phyloP scores from a whole-genome alignment of 2,888 invertebrate species.

The Nycteola revayana region DNA sequence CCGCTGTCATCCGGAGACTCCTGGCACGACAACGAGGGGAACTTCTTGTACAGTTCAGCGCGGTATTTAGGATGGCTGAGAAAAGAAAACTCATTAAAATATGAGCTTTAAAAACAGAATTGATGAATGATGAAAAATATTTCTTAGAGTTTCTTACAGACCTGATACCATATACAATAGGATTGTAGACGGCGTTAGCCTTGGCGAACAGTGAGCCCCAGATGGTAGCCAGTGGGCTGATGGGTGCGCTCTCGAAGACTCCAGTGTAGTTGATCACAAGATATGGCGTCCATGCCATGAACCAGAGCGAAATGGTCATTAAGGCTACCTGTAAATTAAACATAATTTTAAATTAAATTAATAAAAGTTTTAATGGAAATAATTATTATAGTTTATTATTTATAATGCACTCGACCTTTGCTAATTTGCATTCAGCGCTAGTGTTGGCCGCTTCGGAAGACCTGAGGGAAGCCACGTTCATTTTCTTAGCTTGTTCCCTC shows the following conservation, averaged over 20 bases:
- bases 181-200: constrained; percentile 94
- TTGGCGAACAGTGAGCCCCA: constrained; percentile 96
- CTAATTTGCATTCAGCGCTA: constrained; percentile 93
- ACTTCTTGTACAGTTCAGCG: constrained; percentile 87
- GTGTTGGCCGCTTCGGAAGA: constrained; percentile 89
- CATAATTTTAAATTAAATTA: neutral
- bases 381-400: neutral
- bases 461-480: constrained; percentile 94
- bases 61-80: constrained; percentile 90
- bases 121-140: no score
- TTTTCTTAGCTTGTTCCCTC: constrained; percentile 96
- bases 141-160: no score
- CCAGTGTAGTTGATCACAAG: constrained; percentile 91
- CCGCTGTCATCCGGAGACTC: constrained; percentile 82
- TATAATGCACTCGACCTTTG: constrained; percentile 81
- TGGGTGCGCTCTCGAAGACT: constrained; percentile 87
- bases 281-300: constrained; percentile 96
- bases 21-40: constrained; percentile 89
- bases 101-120: no score
- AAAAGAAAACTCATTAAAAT: constrained; percentile 17
- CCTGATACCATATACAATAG: constrained; percentile 95
- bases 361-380: neutral
- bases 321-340: constrained; percentile 85
- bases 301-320: constrained; percentile 94
- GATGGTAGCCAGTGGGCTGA: constrained; percentile 91